Evolutionary conservation across 1,140 invertebrate genomes (phyloP), one percentile per base, ranked within the genome.

Genomic region (Polyergus mexicanus): DNA sequence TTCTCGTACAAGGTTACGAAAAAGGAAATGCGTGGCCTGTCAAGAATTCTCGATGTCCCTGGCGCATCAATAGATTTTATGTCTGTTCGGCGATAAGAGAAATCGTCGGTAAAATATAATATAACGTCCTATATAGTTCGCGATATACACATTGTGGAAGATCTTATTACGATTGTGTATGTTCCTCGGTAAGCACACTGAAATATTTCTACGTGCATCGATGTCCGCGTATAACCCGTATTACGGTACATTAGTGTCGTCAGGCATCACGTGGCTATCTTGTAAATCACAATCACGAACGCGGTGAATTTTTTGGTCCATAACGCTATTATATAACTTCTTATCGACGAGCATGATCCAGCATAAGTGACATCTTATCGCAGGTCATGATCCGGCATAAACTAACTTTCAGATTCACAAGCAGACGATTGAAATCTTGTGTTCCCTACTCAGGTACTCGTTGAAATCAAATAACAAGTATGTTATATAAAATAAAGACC

Each of bases 81-180:
- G n/a, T 38, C 4, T 22, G 41, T 80, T 80, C 5, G n/a, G 22
- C 28, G 44, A 81, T 44, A 71, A 71, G 22, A 80, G 63, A 54
- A 80, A 56, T 80, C 44, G 32, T 4, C 22, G 22, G 19, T 56
- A 51, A 28, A 78, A 54, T 41, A 22, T 16, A 28, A 71, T 19
- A 41, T 71, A 19, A 69, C 22, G 32, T 54, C 13, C 8, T 38
- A 54, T 38, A 54, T 54, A 78, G n/a, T 13, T 13, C 28, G 16
- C 47, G 65, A 69, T 35, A 69, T 69, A 3, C 41, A 25, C 58
- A 25, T 6, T 41, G 19, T 47, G 38, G 10, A 22, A 41, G 58
- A 6, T 47, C 41, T n/a, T 65, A 65, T 77, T 65, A 77, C 25
- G 25, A 44, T 22, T 41, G 6, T 25, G 41, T 8, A n/a, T 13